These are phyloP conservation scores for Pogona vitticeps DNA, from an alignment of 2,113 vertebrate species.

Conservation along the genomic window DNA sequence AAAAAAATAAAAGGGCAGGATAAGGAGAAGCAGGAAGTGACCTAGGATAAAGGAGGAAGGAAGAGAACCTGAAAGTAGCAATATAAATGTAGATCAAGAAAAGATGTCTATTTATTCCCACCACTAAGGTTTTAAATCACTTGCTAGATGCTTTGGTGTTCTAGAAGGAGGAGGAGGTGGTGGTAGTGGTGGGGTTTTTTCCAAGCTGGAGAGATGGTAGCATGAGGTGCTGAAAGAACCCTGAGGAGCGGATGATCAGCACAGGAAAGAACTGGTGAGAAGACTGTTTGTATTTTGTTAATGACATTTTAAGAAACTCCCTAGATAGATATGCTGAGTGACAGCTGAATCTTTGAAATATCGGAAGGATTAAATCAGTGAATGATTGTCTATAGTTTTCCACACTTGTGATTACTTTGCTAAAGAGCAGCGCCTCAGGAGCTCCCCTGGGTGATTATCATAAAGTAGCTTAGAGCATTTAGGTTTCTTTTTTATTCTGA, in stretches of 20 bases:
- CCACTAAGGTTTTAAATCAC: too few relatives aligned
- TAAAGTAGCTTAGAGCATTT: neutral
- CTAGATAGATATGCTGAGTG: neutral
- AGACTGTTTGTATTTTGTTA: neutral
- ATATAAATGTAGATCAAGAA: too few relatives aligned
- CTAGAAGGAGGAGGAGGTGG: too few relatives aligned
- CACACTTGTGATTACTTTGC: neutral
- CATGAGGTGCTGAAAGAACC: neutral
- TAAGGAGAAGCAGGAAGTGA: too few relatives aligned
- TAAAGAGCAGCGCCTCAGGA: neutral
- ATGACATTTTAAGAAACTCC: neutral
- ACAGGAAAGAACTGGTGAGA: neutral
- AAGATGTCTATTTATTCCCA: too few relatives aligned
- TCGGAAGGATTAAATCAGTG: constrained; percentile 2
- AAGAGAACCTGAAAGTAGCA: too few relatives aligned
- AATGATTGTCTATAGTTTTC: neutral
- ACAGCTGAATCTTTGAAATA: neutral
- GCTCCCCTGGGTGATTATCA: neutral
- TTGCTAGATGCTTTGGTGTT: too few relatives aligned
- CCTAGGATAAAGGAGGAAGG: too few relatives aligned
- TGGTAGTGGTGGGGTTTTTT: neutral
- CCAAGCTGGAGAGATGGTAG: neutral
- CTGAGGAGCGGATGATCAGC: neutral
- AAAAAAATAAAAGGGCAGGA: too few relatives aligned
- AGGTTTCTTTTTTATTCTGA: neutral